Evolutionary conservation across 2,113 vertebrate species (phyloP).

Genomic region (Paratilapia polleni): DNA sequence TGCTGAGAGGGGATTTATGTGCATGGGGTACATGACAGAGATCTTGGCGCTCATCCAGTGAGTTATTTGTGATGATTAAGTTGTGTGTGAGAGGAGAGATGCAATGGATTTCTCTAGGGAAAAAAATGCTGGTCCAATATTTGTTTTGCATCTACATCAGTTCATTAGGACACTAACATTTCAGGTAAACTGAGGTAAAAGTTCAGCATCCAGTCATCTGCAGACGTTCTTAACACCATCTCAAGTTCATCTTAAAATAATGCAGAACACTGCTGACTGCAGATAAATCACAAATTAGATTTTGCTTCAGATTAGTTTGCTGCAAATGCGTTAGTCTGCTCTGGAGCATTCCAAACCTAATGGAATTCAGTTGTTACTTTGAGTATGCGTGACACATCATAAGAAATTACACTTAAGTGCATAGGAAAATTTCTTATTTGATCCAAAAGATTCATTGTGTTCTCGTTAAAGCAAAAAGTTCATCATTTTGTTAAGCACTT

Average conservation of each 20-base stretch:
- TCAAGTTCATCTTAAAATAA: conserved; percentile 55
- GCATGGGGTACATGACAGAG: conserved; percentile 49
- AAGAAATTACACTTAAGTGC: background rate
- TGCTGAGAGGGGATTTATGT: conserved; percentile 19
- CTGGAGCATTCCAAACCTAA: background rate
- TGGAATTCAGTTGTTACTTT: conserved; percentile 24
- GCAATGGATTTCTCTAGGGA: background rate
- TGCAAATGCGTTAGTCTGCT: background rate
- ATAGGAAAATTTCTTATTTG: background rate
- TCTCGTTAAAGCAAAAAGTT: too few relatives aligned
- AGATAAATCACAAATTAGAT: conserved; percentile 50
- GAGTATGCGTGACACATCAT: background rate
- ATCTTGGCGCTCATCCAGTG: conserved; percentile 52
- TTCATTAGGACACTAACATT: conserved; percentile 8
- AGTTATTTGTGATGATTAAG: conserved; percentile 54
- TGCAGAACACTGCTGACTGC: conserved; percentile 20
- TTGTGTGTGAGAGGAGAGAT: background rate
- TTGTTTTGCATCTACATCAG: background rate
- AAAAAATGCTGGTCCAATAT: background rate
- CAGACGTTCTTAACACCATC: conserved; percentile 41
- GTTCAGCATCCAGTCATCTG: conserved; percentile 30
- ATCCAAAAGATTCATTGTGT: background rate
- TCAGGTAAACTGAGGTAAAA: conserved; percentile 24
- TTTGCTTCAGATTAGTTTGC: conserved; percentile 28
- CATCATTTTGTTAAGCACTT: too few relatives aligned